Evolutionary conservation across 2,113 vertebrate genomes (phyloP), one percentile per base, ranked within the genome.

Genomic region (Reinhardtius hippoglossoides): DNA sequence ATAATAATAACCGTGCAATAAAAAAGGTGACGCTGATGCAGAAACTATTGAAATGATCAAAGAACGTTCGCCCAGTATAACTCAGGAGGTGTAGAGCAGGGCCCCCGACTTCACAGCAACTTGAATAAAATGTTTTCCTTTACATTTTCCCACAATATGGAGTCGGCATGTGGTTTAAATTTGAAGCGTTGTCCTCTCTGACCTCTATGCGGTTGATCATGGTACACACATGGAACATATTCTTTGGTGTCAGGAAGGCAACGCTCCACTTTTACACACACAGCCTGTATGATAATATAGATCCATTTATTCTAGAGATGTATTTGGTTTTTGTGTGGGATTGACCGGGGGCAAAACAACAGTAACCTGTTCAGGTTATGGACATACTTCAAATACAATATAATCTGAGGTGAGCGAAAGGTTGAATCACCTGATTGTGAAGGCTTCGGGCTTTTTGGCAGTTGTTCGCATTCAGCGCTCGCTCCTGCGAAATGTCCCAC

Each of bases 101-200:
- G 24, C 9, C 9, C 9, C 2, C 31, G 7, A 24, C 35, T 42
- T 23, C 23, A 59, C 21, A 20, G 61, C 1, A 0, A 48, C 67
- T 66, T 46, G 9, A 65, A 66, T 35, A 21, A 16, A 74, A 71
- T 23, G 9, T 66, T 56, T 42, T 15, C 31, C 68, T 42, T 21
- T 54, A 77, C 27, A 73, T 64, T 68, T 71, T 42, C 58, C 74
- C 72, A 54, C 21, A 55, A 46, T 59, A 56, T 4, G n/a, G 13
- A 80, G 54, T 65, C 69, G 74, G 76, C 93, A 94, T 92, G 76
- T 95, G 94, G 84, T 92, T 93, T 84, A 52, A 69, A 92, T 94
- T 93, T 76, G 56, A 67, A 67, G 63, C 20, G 13, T 40, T 66
- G 62, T 69, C 65, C 76, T 84, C 67, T 83, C 46, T 73, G 74